phyloP scores from a whole-genome alignment of 2,113 vertebrate genomes.

The Bostrychus sinensis region DNA sequence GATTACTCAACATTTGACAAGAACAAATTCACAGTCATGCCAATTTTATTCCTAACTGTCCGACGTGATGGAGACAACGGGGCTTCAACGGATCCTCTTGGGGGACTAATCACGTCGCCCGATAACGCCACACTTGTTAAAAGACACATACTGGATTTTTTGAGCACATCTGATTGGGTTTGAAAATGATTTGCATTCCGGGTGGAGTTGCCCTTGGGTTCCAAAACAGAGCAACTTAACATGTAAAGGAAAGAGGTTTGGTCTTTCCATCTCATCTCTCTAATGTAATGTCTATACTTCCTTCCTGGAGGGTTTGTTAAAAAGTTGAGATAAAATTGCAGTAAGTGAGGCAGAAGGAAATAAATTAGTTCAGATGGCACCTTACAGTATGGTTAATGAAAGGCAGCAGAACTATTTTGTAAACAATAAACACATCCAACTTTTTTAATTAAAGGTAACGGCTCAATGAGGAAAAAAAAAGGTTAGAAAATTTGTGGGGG shows the following conservation, averaged over 20 bases:
- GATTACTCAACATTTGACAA: conserved; percentile 75
- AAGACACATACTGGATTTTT: conserved; percentile 62
- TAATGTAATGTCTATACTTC: neutral
- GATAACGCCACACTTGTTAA: conserved; percentile 59
- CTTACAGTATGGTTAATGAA: neutral
- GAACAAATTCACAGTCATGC: conserved; percentile 75
- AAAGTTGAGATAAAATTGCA: neutral
- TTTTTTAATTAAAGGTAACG: too few species aligned
- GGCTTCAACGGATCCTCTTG: conserved; percentile 68
- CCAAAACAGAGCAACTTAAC: conserved; percentile 22
- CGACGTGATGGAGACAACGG: conserved; percentile 65
- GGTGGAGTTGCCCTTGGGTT: conserved; percentile 54
- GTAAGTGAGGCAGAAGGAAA: neutral
- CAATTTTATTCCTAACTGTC: conserved; percentile 66
- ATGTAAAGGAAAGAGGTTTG: conserved; percentile 43
- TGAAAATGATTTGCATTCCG: conserved; percentile 58
- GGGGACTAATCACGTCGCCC: conserved; percentile 67
- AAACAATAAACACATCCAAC: too few species aligned
- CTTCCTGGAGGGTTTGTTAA: neutral
- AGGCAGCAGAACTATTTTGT: too few species aligned
- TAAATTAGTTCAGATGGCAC: neutral
- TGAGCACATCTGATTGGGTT: conserved; percentile 71
- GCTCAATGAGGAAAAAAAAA: too few species aligned
- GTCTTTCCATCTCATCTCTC: neutral
- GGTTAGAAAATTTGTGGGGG: too few species aligned